Evolutionary conservation across 1,140 invertebrate species (phyloP), one percentile per base, ranked within the genome.

Genomic region (Drosophila repleta): DNA sequence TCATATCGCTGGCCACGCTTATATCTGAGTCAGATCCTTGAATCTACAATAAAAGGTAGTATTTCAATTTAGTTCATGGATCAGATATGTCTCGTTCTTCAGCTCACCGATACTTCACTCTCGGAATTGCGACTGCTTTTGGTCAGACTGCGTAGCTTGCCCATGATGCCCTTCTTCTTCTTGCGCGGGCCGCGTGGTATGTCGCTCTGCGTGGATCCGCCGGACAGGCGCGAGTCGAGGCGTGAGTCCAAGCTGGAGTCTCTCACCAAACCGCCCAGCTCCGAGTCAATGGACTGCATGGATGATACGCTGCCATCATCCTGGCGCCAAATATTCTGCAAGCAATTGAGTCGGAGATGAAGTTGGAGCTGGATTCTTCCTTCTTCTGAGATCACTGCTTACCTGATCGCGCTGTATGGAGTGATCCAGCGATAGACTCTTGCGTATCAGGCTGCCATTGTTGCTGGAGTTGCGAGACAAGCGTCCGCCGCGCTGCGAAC

Each of bases 161-260:
- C 96, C 83, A 97, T 96, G 46, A 97, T 91, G 35, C 96, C 94
- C 91, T 96, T 96, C 90, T 96, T 95, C 90, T 97, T 96, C 90
- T 96, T 96, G 77, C 97, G 97, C 51, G 95, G 94, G 56, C 93
- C 91, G 2, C 94, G 94, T 2, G 96, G 91, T 58, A 96, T 93
- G 79, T 97, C 96, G 90, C 96, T 97, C 84, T 96, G 96, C 0
- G 96, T 96, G 5, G 97, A 97, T 17, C 96, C 96, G 45, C 95
- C 95, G 0, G 96, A 97, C 52, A 97, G 92, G 48, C 96, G 94
- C 76, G 96, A 92, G 69, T 84, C 94, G 81, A 66, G 92, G 70
- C 81, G 91, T 5, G 90, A 91, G 66, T 93, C 93, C 90, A 66
- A 91, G 79, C 82, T 92, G 15, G 90, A 91, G 69, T 93, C 93